phyloP scores from a whole-genome alignment of 2,113 vertebrate genomes.

The Aphyosemion australe region DNA sequence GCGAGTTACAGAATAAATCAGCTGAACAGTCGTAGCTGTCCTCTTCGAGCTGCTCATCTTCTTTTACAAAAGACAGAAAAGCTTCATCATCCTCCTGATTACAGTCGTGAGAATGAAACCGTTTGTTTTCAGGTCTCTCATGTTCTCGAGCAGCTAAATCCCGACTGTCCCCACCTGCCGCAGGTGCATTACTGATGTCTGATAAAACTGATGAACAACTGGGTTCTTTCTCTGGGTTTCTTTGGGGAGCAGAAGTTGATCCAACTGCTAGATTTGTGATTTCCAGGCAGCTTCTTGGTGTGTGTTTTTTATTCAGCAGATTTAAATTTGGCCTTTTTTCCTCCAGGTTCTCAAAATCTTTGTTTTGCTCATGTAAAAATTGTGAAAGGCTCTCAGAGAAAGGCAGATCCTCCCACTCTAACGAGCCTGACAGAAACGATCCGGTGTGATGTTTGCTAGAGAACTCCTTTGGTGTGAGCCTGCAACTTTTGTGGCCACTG shows the following conservation, averaged over 20 bases:
- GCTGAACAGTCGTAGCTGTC: conserved; percentile 65
- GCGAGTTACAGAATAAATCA: conserved; percentile 63
- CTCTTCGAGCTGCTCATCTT: conserved; percentile 24
- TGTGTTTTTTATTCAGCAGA: conserved; percentile 1
- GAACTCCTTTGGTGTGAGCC: not conserved
- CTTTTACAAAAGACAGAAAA: conserved; percentile 12
- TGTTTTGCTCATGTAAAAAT: conserved; percentile 50
- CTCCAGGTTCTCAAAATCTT: conserved; percentile 7
- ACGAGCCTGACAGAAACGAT: conserved; percentile 5
- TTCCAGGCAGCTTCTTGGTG: not conserved
- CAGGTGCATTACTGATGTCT: conserved; percentile 25
- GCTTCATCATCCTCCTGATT: not conserved
- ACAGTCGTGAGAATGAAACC: not conserved
- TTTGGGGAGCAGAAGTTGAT: conserved; percentile 14
- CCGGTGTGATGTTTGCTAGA: conserved; percentile 1
- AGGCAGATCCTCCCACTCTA: conserved; percentile 60
- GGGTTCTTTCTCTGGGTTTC: not conserved
- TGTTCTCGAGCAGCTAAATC: conserved; percentile 6
- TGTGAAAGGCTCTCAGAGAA: conserved; percentile 69
- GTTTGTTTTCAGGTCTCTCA: conserved; percentile 2
- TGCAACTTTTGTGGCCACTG: not conserved
- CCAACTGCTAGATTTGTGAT: not conserved
- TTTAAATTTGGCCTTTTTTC: conserved; percentile 2
- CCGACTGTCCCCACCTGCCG: not conserved
- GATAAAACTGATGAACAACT: not conserved